Evolutionary conservation across 92 coral and sea anemone species (phyloP), one percentile per base, ranked within the genome.

Genomic region (Isaurus tuberculatus): DNA sequence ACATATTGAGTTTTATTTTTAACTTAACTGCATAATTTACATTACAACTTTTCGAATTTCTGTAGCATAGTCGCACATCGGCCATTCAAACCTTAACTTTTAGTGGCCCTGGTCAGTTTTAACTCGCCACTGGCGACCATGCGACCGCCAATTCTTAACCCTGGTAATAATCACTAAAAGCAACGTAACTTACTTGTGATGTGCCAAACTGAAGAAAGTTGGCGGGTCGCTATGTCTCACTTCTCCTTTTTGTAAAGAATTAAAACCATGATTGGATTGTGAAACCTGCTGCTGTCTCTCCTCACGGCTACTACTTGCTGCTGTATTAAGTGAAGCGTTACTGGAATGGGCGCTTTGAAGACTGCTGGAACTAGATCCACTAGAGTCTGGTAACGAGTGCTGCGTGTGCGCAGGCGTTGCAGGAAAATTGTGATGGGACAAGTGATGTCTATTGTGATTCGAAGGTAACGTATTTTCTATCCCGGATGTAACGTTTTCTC

Each of bases 121-220:
- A n/a, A n/a, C n/a, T n/a, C n/a, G n/a, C n/a, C n/a, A n/a, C n/a
- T n/a, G n/a, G n/a, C n/a, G n/a, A n/a, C n/a, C n/a, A n/a, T n/a
- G n/a, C n/a, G n/a, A n/a, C n/a, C n/a, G n/a, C n/a, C 11, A 40
- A 40, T 40, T 40, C 46, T 40, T 40, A 40, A 40, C 46, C 46
- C 46, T 40, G 4, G 46, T 9, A 4, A 40, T 4, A 0, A 51
- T 0, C 51, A 44, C 20, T 53, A 15, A 53, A 53, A 53, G 20
- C 25, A 55, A 55, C 8, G 25, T 22, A 17, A 55, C 25, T 77
- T 55, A 77, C 82, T 77, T 77, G 69, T 60, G 64, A 23, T 25
- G 82, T 19, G 82, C 82, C n/a, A 77, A 28, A 77, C 82, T 77
- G 26, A 77, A 77, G 53, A 77, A 77, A 0, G 82, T 77, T 32